Base-by-base conservation (phyloP, 1,140 invertebrate genomes). In the Dinoponera quadriceps region DNA sequence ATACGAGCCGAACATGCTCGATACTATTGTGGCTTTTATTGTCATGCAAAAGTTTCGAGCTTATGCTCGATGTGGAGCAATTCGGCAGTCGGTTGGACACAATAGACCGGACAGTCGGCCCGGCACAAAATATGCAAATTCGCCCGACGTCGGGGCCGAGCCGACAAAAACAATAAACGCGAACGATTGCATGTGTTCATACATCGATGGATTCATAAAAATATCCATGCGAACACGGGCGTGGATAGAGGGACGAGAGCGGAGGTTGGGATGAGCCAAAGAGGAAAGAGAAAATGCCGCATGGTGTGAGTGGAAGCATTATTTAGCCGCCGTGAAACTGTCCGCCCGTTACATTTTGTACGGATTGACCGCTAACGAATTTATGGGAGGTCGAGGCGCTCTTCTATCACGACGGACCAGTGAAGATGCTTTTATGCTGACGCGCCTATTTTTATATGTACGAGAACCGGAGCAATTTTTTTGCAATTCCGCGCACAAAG, bases 131-230 rank as follows among this genome's bases (percentile, higher is more conserved):
- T 93, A 92, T 92, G 91, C 90, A 92, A 91, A 93, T 93, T 90
- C 85, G 80, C 38, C 73, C 83, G 75, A 83, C 90, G 88, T 88
- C 80, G 89, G 82, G 60, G 78, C 80, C 84, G 74, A 65, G 44
- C 85, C 85, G 90, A 90, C 89, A 92, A 93, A 93, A 93, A 93
- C 92, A 93, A 93, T 93, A 92, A 92, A 92, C 91, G 90, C 86
- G 90, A 90, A 78, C 89, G 88, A 89, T 92, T 91, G 91, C 91
- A 91, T 91, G 92, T 92, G 91, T 93, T 92, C 92, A 92, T 91
- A 92, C 91, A 90, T 90, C 91, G 91, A 92, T 91, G 85, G 88
- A 92, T 92, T 88, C 88, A 90, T 92, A 91, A 90, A 93, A 93
- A 92, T 93, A 91, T 90, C 90, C 81, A 82, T 80, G 87, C 57